These are phyloP conservation scores for Leptinotarsa texana DNA, from an alignment of 1,140 invertebrate genomes.

Conservation along the genomic window DNA sequence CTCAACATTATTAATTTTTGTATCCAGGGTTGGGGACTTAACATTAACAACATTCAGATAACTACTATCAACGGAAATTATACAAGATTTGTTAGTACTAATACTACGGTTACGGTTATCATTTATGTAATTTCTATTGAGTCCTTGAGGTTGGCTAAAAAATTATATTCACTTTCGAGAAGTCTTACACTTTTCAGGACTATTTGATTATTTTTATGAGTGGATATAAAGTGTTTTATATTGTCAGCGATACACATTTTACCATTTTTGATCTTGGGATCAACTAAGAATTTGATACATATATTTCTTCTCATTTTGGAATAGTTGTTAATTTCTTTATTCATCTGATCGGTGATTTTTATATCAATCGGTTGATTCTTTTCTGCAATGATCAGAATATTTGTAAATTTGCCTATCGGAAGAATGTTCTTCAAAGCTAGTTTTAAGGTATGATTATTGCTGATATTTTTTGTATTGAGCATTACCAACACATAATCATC, in stretches of 20 bases:
- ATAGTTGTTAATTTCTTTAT: slow-evolving; percentile 5
- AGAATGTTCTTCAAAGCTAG: not conserved
- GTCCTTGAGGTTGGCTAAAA: not conserved
- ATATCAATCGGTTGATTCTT: slow-evolving; percentile 14
- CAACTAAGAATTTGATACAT: slow-evolving; percentile 6
- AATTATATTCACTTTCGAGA: not conserved
- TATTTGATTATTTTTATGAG: slow-evolving; percentile 13
- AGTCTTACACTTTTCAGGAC: slow-evolving; percentile 16
- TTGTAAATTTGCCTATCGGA: slow-evolving; percentile 7
- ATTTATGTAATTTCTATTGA: not conserved
- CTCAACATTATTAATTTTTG: slow-evolving; percentile 14
- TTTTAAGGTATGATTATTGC: slow-evolving; percentile 12
- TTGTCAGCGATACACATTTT: slow-evolving; percentile 7
- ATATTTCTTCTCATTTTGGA: slow-evolving; percentile 11
- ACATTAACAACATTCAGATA: not conserved
- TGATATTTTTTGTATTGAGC: slow-evolving; percentile 17
- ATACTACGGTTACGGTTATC: not conserved
- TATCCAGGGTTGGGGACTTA: not conserved
- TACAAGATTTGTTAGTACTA: not conserved
- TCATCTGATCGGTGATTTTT: slow-evolving; percentile 10
- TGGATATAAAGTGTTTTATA: slow-evolving; percentile 13
- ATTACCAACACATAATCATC: slow-evolving; percentile 12
- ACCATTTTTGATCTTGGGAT: slow-evolving; percentile 16
- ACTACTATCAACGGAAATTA: not conserved
- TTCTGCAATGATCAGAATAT: slow-evolving; percentile 17